phyloP scores from a whole-genome alignment of 2,888 invertebrate species.

The Gari tellinella region DNA sequence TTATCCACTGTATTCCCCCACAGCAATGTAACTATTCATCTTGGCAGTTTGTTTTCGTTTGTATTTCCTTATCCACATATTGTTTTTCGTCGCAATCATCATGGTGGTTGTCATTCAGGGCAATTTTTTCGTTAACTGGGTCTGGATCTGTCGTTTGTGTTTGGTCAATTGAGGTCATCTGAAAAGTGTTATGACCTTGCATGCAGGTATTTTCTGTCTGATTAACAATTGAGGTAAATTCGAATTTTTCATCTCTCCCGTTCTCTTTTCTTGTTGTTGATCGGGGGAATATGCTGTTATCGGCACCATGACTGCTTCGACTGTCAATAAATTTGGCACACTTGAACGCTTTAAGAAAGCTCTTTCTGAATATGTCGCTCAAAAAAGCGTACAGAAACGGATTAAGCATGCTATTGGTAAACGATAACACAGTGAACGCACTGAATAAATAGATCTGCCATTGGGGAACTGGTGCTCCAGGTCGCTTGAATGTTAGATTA shows the following conservation, averaged over 20 bases:
- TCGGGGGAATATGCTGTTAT: conserved; percentile 75
- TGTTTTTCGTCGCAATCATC: too few species aligned
- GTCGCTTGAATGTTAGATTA: conserved; percentile 67
- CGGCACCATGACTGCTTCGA: conserved; percentile 62
- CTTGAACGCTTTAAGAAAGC: conserved; percentile 82
- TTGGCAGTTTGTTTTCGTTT: too few species aligned
- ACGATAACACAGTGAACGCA: conserved; percentile 80
- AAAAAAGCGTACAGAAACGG: conserved; percentile 83
- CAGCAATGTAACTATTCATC: too few species aligned
- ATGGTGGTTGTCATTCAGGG: too few species aligned
- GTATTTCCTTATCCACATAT: too few species aligned
- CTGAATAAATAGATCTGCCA: conserved; percentile 77
- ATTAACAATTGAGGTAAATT: conserved; percentile 57
- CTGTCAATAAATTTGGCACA: conserved; percentile 75
- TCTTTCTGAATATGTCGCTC: conserved; percentile 83
- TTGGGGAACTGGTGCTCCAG: conserved; percentile 14
- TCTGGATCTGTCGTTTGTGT: too few species aligned
- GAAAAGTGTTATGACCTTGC: too few species aligned
- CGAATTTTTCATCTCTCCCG: conserved; percentile 57
- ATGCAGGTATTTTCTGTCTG: too few species aligned
- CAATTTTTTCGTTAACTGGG: too few species aligned
- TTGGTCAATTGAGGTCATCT: too few species aligned
- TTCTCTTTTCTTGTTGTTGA: conserved; percentile 60
- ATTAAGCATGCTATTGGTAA: conserved; percentile 83
- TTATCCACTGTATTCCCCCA: too few species aligned